Evolutionary conservation across 2,888 invertebrate species (phyloP).

Genomic region (Heliconius ismenius): DNA sequence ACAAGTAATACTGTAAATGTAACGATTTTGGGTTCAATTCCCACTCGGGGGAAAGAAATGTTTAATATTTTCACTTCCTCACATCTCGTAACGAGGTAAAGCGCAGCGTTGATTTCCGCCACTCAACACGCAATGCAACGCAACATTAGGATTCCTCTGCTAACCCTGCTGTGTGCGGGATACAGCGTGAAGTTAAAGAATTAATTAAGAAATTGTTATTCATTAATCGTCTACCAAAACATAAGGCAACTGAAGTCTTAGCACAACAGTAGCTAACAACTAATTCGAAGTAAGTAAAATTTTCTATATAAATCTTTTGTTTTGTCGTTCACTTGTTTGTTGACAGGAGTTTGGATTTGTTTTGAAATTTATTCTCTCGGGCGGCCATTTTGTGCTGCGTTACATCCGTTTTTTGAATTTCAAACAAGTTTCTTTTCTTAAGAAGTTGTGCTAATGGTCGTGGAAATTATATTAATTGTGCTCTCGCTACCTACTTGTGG

Average conservation of each 20-base stretch:
- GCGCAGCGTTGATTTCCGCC: too few species aligned
- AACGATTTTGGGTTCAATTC: too few species aligned
- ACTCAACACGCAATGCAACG: too few species aligned
- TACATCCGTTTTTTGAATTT: conserved; percentile 75
- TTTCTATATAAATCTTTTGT: conserved; percentile 76
- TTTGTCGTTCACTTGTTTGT: conserved; percentile 67
- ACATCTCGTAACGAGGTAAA: too few species aligned
- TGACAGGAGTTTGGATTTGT: conserved; percentile 74
- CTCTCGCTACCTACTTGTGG: conserved; percentile 10
- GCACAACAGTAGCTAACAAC: conserved; percentile 53
- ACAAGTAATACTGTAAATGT: too few species aligned
- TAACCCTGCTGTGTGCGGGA: background rate
- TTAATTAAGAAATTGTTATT: conserved; percentile 40
- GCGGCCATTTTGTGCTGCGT: conserved; percentile 66
- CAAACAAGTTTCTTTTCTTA: conserved; percentile 52
- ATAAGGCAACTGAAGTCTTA: conserved; percentile 27
- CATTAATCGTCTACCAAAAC: conserved; percentile 38
- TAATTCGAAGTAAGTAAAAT: conserved; percentile 67
- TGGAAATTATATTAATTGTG: conserved; percentile 42
- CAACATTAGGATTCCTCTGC: background rate
- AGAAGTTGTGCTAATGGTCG: conserved; percentile 42
- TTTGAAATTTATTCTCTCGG: conserved; percentile 72
- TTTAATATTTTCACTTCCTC: too few species aligned
- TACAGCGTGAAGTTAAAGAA: background rate
- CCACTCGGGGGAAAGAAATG: too few species aligned